A percentile compares a stretch with the other conserved stretches of the same genome.
Evolutionary conservation across 2,888 invertebrate genomes (phyloP).

Genomic region (Erebia ligea): DNA sequence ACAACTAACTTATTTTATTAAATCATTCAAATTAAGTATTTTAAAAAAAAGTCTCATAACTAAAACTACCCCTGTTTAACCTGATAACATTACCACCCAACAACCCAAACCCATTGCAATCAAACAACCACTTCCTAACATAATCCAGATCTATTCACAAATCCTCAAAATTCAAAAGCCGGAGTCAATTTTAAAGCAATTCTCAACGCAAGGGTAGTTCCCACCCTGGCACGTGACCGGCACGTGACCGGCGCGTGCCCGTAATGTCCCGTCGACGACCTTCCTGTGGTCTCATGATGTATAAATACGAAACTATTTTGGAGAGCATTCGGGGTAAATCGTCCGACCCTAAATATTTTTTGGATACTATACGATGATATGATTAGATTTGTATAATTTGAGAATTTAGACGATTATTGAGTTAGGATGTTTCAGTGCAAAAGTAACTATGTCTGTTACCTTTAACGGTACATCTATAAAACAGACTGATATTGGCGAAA

Average conservation of each 20-base stretch:
- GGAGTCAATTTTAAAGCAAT: slow-evolving; percentile 52
- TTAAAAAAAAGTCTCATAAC: not conserved
- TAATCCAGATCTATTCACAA: slow-evolving; percentile 23
- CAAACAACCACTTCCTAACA: slow-evolving; percentile 27
- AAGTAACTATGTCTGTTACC: too few relatives aligned
- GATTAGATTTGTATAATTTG: slow-evolving; percentile 8
- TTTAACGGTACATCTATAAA: too few relatives aligned
- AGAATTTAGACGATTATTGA: not conserved
- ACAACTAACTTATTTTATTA: too few relatives aligned
- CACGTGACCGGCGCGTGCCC: slow-evolving; percentile 56
- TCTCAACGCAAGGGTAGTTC: slow-evolving; percentile 59
- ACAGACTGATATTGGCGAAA: too few relatives aligned
- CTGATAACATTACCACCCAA: not conserved
- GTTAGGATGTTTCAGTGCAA: too few relatives aligned
- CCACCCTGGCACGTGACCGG: slow-evolving; percentile 45
- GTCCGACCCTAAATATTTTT: slow-evolving; percentile 26
- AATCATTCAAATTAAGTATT: too few relatives aligned
- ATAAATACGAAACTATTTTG: slow-evolving; percentile 49
- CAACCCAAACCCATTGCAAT: slow-evolving; percentile 16
- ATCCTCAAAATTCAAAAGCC: slow-evolving; percentile 32
- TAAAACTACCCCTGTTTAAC: not conserved
- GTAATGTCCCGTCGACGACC: slow-evolving; percentile 49
- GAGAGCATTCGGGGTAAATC: slow-evolving; percentile 32
- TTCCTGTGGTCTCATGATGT: slow-evolving; percentile 57
- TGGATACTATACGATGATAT: slow-evolving; percentile 20